Evolutionary conservation across 2,113 vertebrate species (phyloP), one percentile per base, ranked within the genome.

Genomic region (Clinocottus analis): DNA sequence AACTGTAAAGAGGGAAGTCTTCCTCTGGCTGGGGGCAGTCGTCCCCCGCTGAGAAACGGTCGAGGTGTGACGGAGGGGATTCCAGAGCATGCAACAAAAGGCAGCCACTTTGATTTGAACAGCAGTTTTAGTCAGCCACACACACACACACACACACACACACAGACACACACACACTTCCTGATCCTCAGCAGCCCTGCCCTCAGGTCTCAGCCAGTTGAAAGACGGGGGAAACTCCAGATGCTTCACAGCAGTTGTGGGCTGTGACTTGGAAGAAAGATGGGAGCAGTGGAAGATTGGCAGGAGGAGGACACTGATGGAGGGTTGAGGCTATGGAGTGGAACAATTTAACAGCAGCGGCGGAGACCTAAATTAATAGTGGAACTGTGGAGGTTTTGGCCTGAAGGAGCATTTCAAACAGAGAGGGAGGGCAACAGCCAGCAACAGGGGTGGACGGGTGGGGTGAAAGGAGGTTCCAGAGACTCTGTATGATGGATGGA

Each of bases 1-100:
- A 90, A 91, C 84, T 79, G 75, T 62, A 79, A 66, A 87, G 85
- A 58, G 85, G 87, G 84, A 85, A 85, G 80, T 83, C 79, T 75
- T 78, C 84, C 87, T 82, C 80, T 80, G 67, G 69, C 78, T 69
- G 62, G 70, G 75, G 87, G 81, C 63, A 68, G 68, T 11, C 31
- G 69, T 60, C 35, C 60, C 86, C 87, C 21, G 17, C 84, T 84
- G 90, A 86, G 85, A 90, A 91, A 75, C 51, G 76, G 75, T 80
- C 62, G 79, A 91, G 86, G 86, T 90, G 91, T 89, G 90, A 91
- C 82, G 58, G 85, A 90, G 89, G 85, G 79, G 86, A 91, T 92
- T 92, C 90, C 87, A 91, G 86, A 87, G 69, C 85, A 60, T 39
- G 64, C 87, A 91, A 93, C 94, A 94, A 94, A 94, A 93, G 93